Evolutionary conservation across 2,113 vertebrate species (phyloP), one percentile per base, ranked within the genome.

Genomic region (Gopherus evgoodei): DNA sequence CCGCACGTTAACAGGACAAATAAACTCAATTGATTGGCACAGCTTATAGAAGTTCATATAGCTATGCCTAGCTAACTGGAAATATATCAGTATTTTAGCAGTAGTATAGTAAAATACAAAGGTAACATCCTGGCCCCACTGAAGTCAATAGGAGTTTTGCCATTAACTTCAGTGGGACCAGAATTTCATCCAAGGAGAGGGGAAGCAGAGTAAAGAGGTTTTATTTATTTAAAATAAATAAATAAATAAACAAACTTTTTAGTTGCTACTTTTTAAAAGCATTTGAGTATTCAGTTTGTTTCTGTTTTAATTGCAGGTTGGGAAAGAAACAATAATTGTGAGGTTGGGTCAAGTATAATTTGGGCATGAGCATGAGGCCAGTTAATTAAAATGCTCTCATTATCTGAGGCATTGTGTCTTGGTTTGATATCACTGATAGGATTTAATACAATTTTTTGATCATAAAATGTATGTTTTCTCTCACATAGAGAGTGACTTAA

Each of bases 31-130:
- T 62, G 80, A 87, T 49, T 91, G 78, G 44, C 53, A 83, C 25
- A 83, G 22, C 65, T 11, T 69, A 50, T 16, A 53, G 69, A 90
- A 85, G 49, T 91, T 80, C 84, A 90, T 84, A 84, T 25, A 79
- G 13, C 83, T 90, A 52, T 83, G n/a, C 53, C 76, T 87, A 47
- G 56, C 86, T 89, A 95, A 94, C 93, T 94, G 94, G 62, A 31
- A 83, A 81, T 4, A 3, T 76, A 84, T 31, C 38, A 38, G 38
- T 38, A 38, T 38, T 38, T 38, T 38, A 38, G 38, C 38, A 38
- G 75, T 11, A 79, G 38, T 65, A 65, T 8, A 59, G 89, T 22
- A 49, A 94, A 80, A n/a, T 2, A n/a, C 47, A 42, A 35, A 35
- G 13, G 56, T 22, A 92, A 95, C 69, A 10, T 87, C 53, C 53